Evolutionary conservation across 2,888 invertebrate genomes (phyloP).

Genomic region (Steinernema hermaphroditum): DNA sequence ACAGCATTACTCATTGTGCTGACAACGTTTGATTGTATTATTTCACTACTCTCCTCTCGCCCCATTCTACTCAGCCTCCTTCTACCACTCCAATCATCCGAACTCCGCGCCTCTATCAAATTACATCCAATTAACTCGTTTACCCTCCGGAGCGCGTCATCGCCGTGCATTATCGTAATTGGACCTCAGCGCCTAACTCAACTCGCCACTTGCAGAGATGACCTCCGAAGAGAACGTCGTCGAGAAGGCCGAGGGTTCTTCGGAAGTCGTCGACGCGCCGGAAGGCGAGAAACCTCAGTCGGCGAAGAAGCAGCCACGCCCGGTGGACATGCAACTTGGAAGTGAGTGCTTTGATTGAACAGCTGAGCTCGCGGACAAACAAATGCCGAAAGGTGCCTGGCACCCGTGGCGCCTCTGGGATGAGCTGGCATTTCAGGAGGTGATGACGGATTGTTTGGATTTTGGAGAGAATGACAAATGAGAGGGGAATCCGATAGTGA

Average conservation of each 20-base stretch:
- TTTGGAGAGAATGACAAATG: no score
- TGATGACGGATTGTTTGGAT: no score
- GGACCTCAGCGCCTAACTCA: not conserved
- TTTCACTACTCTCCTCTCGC: no score
- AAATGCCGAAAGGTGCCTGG: no score
- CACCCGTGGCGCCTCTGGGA: no score
- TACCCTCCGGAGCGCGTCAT: not conserved
- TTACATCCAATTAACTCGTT: slow-evolving; percentile 1
- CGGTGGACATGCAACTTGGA: slow-evolving; percentile 63
- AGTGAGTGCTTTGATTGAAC: slow-evolving; percentile 47
- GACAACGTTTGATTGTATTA: no score
- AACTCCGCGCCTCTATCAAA: not conserved
- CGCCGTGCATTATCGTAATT: slow-evolving; percentile 19
- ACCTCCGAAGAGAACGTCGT: slow-evolving; percentile 8
- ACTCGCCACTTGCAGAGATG: not conserved
- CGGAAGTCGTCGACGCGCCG: not conserved
- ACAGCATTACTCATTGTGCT: no score
- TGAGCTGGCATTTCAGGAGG: no score
- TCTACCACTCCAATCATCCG: no score
- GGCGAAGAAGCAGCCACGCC: not conserved
- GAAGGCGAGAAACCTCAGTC: not conserved
- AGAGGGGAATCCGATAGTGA: no score
- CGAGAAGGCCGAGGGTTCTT: not conserved
- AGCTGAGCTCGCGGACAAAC: no score
- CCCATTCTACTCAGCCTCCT: no score